phyloP scores from a whole-genome alignment of 2,113 vertebrate species.

The Propithecus coquereli region DNA sequence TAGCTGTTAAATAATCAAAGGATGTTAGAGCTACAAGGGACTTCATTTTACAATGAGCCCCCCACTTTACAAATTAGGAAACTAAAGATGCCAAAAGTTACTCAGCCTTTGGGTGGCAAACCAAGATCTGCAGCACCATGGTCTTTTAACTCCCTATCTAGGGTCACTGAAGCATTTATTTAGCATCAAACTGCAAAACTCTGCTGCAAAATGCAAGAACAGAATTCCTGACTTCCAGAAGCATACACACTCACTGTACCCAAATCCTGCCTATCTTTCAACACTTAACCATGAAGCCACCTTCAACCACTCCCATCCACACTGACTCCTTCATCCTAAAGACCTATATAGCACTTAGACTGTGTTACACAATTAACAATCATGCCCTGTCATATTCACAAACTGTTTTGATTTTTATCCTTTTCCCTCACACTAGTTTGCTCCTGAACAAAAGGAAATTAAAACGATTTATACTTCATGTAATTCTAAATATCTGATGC shows the following conservation, averaged over 20 bases:
- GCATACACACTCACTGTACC: not conserved
- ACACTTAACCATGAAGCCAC: not conserved
- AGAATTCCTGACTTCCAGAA: not conserved
- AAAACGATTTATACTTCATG: not conserved
- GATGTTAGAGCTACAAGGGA: not conserved
- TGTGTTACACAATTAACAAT: not conserved
- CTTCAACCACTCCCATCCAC: not conserved
- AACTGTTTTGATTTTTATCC: not conserved
- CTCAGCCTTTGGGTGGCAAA: not conserved
- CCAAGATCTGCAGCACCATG: not conserved
- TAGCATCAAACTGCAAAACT: not conserved
- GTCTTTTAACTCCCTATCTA: not conserved
- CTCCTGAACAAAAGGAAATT: not conserved
- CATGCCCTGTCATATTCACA: not conserved
- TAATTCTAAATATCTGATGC: not conserved
- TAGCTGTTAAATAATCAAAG: not conserved
- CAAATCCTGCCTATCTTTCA: not conserved
- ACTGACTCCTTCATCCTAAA: not conserved
- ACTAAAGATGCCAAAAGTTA: not conserved
- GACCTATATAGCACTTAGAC: not conserved
- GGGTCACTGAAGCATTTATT: not conserved
- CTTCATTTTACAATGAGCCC: not conserved
- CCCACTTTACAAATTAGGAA: slow-evolving; percentile 9
- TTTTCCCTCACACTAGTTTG: not conserved
- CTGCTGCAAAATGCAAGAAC: not conserved